phyloP scores from a whole-genome alignment of 2,113 vertebrate genomes.

The Campylorhamphus procurvoides region DNA sequence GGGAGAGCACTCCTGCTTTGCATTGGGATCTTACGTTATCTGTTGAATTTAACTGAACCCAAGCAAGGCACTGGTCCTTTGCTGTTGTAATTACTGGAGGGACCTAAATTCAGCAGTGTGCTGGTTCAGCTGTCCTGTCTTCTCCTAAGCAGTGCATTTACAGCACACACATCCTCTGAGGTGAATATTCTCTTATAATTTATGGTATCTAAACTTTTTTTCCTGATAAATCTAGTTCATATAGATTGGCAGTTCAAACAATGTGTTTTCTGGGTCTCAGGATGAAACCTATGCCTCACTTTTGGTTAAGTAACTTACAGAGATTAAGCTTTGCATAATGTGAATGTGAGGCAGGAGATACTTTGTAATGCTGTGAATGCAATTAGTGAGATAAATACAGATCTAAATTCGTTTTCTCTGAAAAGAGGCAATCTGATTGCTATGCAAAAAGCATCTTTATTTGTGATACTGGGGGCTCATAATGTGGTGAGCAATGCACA shows the following conservation, averaged over 20 bases:
- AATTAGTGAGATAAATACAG: conserved; percentile 70
- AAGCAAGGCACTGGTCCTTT: not conserved
- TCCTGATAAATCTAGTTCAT: conserved; percentile 59
- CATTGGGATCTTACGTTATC: not conserved
- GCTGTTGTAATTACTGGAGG: not conserved
- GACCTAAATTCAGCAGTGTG: conserved; percentile 37
- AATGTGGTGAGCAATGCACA: conserved; percentile 68
- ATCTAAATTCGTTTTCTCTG: conserved; percentile 70
- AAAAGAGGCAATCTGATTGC: conserved; percentile 69
- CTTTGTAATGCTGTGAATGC: conserved; percentile 60
- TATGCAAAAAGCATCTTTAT: conserved; percentile 70
- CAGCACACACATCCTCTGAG: not conserved
- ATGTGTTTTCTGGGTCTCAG: conserved; percentile 26
- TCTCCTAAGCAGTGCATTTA: conserved; percentile 60
- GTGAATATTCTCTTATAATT: conserved; percentile 44
- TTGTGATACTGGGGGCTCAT: conserved; percentile 41
- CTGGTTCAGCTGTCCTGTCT: conserved; percentile 47
- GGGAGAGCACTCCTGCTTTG: not conserved
- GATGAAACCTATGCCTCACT: conserved; percentile 35
- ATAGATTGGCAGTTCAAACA: conserved; percentile 56
- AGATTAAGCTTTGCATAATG: conserved; percentile 70
- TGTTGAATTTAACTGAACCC: not conserved
- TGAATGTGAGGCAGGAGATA: conserved; percentile 53
- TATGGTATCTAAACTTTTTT: conserved; percentile 49
- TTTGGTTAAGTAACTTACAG: conserved; percentile 51